A percentile compares a stretch with the other conserved stretches of the same genome.
phyloP scores from a whole-genome alignment of 2,113 vertebrate genomes.

The Pangasianodon gigas region DNA sequence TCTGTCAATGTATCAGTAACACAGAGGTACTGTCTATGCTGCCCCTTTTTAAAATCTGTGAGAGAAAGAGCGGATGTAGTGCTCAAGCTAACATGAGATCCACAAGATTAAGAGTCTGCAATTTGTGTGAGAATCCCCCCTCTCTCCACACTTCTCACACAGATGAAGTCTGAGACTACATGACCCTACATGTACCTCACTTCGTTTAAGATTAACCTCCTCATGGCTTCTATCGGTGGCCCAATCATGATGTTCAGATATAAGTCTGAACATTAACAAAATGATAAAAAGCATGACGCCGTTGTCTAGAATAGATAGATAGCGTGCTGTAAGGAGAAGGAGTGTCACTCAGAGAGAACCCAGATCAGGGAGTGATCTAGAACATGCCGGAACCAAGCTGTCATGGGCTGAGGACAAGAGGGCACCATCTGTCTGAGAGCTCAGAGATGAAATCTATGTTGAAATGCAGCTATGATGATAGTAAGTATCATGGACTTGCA shows the following conservation, averaged over 20 bases:
- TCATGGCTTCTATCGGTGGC: not conserved
- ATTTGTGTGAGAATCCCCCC: not conserved
- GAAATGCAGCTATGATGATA: not conserved
- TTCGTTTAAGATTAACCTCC: not conserved
- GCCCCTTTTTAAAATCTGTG: not conserved
- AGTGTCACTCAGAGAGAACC: not conserved
- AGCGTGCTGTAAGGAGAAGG: not conserved
- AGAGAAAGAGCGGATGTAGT: not conserved
- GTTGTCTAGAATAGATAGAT: not conserved
- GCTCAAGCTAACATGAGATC: not conserved
- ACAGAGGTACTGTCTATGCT: not conserved
- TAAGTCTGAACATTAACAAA: not conserved
- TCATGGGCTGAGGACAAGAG: not conserved
- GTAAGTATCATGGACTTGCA: not conserved
- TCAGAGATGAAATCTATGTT: not conserved
- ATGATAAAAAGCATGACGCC: not conserved
- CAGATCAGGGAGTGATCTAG: not conserved
- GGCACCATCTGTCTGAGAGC: not conserved
- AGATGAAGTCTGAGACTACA: not conserved
- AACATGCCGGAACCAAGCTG: not conserved
- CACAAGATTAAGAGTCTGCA: not conserved
- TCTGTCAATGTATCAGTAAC: not conserved
- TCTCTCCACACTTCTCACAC: not conserved
- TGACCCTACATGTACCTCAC: not conserved
- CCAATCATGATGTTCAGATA: not conserved